Evolutionary conservation across 2,888 invertebrate genomes (phyloP).

Genomic region (Entomobrya proxima): DNA sequence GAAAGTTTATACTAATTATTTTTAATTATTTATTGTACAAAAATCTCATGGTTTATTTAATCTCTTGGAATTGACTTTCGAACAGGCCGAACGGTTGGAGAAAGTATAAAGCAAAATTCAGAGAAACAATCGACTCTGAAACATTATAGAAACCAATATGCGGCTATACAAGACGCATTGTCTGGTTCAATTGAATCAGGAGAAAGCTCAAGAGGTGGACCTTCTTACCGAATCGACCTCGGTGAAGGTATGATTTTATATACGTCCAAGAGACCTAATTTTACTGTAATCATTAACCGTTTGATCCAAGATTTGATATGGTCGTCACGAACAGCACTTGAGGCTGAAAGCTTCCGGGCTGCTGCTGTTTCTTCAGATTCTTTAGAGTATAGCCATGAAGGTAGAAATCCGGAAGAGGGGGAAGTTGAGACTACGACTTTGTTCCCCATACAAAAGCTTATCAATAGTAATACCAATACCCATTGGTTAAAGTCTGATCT

Average conservation of each 20-base stretch:
- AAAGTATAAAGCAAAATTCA: conserved; percentile 44
- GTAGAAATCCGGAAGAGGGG: conserved; percentile 62
- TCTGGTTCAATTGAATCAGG: conserved; percentile 55
- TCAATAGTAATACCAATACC: conserved; percentile 4
- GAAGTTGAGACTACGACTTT: conserved; percentile 70
- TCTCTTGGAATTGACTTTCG: not conserved
- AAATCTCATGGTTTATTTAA: not conserved
- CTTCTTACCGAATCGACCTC: conserved; percentile 67
- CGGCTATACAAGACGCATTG: conserved; percentile 49
- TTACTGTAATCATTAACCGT: conserved; percentile 63
- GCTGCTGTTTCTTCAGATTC: conserved; percentile 59
- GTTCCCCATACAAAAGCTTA: conserved; percentile 60
- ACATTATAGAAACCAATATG: conserved; percentile 46
- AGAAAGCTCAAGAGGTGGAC: conserved; percentile 30
- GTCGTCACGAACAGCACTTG: conserved; percentile 55
- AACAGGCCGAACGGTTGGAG: conserved; percentile 52
- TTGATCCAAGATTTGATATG: conserved; percentile 66
- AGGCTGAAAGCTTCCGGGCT: conserved; percentile 61
- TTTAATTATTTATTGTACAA: not conserved
- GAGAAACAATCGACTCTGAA: conserved; percentile 31
- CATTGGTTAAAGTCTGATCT: conserved; percentile 60
- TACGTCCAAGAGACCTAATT: conserved; percentile 59
- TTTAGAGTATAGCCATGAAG: conserved; percentile 56
- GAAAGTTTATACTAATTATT: no score
- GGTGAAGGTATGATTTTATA: conserved; percentile 67